These are phyloP conservation scores for Alethe diademata DNA, from an alignment of 2,113 vertebrate genomes.

Conservation along the genomic window DNA sequence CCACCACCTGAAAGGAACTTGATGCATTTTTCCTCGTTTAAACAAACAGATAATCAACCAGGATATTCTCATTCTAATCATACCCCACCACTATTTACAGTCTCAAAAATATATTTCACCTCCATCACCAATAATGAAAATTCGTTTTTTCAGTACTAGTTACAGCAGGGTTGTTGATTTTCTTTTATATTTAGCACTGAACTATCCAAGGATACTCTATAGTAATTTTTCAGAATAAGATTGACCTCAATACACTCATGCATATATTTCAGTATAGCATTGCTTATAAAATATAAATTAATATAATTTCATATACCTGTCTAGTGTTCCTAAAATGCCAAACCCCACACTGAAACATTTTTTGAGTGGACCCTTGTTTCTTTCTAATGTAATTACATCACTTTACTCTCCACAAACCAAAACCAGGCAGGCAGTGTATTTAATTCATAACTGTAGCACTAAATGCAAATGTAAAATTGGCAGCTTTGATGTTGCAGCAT, in stretches of 20 bases:
- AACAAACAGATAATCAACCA: slow-evolving; percentile 53
- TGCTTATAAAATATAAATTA: background rate
- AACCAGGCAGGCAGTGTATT: background rate
- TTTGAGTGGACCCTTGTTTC: background rate
- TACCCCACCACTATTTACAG: background rate
- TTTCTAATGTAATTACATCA: background rate
- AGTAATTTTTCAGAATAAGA: background rate
- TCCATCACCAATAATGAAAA: background rate
- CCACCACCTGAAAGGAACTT: slow-evolving; percentile 25
- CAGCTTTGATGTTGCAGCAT: slow-evolving; percentile 43
- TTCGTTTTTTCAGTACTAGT: background rate
- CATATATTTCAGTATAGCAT: background rate
- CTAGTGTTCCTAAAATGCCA: background rate
- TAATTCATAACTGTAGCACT: slow-evolving; percentile 23
- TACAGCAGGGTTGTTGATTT: background rate
- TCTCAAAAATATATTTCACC: background rate
- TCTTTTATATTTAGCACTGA: background rate
- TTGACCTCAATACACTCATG: background rate
- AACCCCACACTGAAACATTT: background rate
- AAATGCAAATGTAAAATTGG: slow-evolving; percentile 60
- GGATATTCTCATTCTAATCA: slow-evolving; percentile 43
- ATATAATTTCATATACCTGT: background rate
- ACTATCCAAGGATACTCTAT: background rate
- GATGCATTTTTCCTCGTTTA: slow-evolving; percentile 42
- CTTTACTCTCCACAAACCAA: slow-evolving; percentile 28